Evolutionary conservation across 2,113 vertebrate genomes (phyloP), one percentile per base, ranked within the genome.

Genomic region (Toxotes jaculatrix): DNA sequence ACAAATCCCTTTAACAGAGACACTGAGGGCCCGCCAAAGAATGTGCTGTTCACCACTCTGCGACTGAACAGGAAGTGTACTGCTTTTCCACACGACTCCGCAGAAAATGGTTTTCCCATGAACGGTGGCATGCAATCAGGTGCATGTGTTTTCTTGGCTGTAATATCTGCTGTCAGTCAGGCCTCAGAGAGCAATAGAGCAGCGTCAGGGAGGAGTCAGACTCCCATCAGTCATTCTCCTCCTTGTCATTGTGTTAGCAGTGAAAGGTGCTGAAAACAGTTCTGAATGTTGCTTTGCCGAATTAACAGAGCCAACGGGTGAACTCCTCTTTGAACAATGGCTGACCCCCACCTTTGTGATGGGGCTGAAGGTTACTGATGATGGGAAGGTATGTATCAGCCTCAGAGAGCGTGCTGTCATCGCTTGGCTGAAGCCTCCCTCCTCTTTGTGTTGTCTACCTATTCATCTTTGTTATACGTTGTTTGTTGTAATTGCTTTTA

Each of bases 1-100:
- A 90, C 89, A 90, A 88, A 91, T 94, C 86, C 82, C 63, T 94
- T 90, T 89, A 87, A 60, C 89, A 92, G 88, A 91, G 79, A 85
- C 64, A 74, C 82, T 16, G 73, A 76, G 40, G 65, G 27, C 74
- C 70, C 9, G 75, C 80, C 84, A 88, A 81, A 84, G 85, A 90
- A 90, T 91, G 86, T 88, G 88, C 83, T 80, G 87, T 83, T 89
- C 84, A 57, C 88, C 88, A 82, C 87, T 79, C 70, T 55, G 81
- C 60, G 27, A 75, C 87, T 57, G 74, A 84, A 73, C 78, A 86
- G 90, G 88, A 92, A 91, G 87, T 71, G 65, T 34, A 60, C 77
- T 68, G 86, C 75, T 86, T 91, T 87, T 90, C 90, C 90, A 90
- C 83, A 76, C 67, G 27, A 34, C 68, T 70, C n/a, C 6, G 14